phyloP scores from a whole-genome alignment of 2,113 vertebrate genomes.

The Pteronura brasiliensis region DNA sequence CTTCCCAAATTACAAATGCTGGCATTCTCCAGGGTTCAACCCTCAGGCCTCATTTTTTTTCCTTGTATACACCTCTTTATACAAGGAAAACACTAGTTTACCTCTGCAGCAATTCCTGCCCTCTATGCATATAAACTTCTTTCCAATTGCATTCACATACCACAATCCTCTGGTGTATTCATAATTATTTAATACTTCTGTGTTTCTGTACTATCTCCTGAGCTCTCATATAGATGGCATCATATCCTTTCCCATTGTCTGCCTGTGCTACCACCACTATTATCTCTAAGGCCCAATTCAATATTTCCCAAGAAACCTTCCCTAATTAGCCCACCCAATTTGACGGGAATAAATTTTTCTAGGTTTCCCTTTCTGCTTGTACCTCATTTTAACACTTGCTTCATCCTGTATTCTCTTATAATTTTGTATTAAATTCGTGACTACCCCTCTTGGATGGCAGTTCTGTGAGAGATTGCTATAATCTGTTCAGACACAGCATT shows the following conservation, averaged over 20 bases:
- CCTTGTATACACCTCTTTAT: neutral
- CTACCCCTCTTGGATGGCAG: neutral
- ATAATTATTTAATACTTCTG: neutral
- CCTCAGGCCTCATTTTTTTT: neutral
- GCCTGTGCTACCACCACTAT: neutral
- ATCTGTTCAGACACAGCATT: neutral
- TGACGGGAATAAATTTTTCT: neutral
- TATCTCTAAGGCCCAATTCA: neutral
- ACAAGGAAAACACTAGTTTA: neutral
- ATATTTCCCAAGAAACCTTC: neutral
- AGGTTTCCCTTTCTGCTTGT: neutral
- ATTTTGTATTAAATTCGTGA: neutral
- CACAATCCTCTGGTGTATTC: rapidly evolving
- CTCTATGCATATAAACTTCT: neutral
- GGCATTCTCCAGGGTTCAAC: too few relatives aligned
- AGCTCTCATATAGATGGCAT: neutral
- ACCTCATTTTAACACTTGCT: neutral
- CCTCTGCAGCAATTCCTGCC: neutral
- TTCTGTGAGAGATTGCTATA: neutral
- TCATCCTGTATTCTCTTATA: neutral
- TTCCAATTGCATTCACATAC: neutral
- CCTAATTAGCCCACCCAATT: neutral
- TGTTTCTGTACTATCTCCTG: neutral
- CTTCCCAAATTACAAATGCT: neutral
- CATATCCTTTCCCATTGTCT: neutral